These are phyloP conservation scores for Agrochola lota DNA, from an alignment of 2,888 invertebrate species.

Conservation along the genomic window DNA sequence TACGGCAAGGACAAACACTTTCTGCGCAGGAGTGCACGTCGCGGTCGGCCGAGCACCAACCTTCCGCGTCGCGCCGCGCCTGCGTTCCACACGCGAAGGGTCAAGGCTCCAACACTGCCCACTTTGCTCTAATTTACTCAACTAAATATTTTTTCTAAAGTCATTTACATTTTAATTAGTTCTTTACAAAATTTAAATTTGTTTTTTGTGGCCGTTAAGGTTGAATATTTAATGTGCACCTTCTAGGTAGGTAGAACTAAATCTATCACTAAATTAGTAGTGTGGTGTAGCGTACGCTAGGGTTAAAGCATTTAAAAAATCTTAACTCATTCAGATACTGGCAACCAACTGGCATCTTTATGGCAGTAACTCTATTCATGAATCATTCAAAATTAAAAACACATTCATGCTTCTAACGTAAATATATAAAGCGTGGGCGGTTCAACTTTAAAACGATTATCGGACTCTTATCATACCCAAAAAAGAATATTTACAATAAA, in stretches of 20 bases:
- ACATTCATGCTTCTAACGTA: conserved; percentile 16
- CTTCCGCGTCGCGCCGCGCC: conserved; percentile 85
- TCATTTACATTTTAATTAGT: conserved; percentile 67
- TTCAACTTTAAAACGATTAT: conserved; percentile 49
- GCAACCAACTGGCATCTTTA: not conserved
- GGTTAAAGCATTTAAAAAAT: not conserved
- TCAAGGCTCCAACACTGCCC: conserved; percentile 78
- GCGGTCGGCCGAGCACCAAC: conserved; percentile 81
- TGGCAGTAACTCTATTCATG: not conserved
- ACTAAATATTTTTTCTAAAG: conserved; percentile 53
- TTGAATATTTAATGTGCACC: conserved; percentile 16
- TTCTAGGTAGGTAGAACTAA: not conserved
- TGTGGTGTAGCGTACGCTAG: not conserved
- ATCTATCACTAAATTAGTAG: not conserved
- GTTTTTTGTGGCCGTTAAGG: conserved; percentile 37
- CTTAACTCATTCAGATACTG: conserved; percentile 9
- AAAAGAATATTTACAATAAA: conserved; percentile 58
- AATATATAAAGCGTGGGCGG: conserved; percentile 41
- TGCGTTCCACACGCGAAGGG: conserved; percentile 74
- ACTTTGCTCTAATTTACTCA: conserved; percentile 75
- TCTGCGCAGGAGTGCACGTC: conserved; percentile 87
- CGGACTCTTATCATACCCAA: conserved; percentile 32
- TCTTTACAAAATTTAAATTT: conserved; percentile 43
- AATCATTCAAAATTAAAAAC: conserved; percentile 29
- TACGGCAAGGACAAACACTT: conserved; percentile 87